Base-by-base conservation (phyloP, 2,797 vertebrate species). In the Cheirogaleus major region DNA sequence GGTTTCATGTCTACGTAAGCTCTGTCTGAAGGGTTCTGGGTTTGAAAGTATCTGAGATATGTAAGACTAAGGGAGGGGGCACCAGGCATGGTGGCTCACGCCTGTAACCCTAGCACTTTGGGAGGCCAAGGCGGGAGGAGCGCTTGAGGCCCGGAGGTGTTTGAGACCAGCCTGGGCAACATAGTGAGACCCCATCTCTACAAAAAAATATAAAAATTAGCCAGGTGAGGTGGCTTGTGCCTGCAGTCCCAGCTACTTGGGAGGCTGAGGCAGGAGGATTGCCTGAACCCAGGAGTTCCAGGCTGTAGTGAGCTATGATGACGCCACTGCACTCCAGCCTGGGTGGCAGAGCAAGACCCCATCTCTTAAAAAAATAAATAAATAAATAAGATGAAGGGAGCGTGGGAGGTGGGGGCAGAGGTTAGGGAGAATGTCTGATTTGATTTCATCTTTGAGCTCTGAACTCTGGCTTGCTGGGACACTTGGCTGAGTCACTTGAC, bases 1-100 rank as follows among this genome's bases (percentile, higher is more conserved):
- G n/a, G 35, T 48, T 78, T 35, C 45, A 25, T 0, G 0, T 25
- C 83, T 4, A 0, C 2, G 3, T 1, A 22, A 30, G 59, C 38
- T 78, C 15, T 27, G 48, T 35, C 67, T 7, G 4, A 10, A n/a
- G 43, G 22, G 41, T 15, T 18, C 14, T 43, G 67, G n/a, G 15
- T 20, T 6, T 82, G 45, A 86, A 45, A n/a, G 55, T 22, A n/a
- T 43, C 78, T 69, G 59, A 63, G 57, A 63, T 43, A 32, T 0
- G 1, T 25, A 22, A 63, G 50, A 61, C 86, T 22, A 1, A 57
- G 32, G 32, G 55, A 52, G 61, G 22, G n/a, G 61, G 61, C 38
- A 30, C 61, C 17, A 4, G 32, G 15, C 17, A 14, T 4, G 0
- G 63, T 20, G 63, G 17, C 15, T 65, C 63, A n/a, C n/a, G 15